A percentile compares a stretch with the other conserved stretches of the same genome.
Evolutionary conservation across 2,888 invertebrate genomes (phyloP).

Genomic region (Drosophila borealis): DNA sequence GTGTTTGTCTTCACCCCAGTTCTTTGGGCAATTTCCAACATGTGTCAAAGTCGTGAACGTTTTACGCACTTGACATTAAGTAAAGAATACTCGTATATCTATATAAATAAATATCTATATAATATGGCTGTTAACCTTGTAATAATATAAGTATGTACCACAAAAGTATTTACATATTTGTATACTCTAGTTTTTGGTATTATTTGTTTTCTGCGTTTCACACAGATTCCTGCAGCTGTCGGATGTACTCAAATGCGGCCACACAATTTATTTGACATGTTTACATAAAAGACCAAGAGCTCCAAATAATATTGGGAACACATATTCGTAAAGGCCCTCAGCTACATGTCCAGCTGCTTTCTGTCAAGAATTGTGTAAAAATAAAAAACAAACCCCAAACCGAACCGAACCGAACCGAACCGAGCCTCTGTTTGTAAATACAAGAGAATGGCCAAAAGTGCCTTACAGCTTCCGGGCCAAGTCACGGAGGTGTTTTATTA

Average conservation of each 20-base stretch:
- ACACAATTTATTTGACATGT: slow-evolving; percentile 70
- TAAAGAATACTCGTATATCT: slow-evolving; percentile 12
- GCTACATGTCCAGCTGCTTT: slow-evolving; percentile 56
- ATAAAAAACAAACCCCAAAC: slow-evolving; percentile 4
- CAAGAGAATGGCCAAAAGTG: slow-evolving; percentile 19
- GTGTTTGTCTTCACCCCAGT: slow-evolving; percentile 43
- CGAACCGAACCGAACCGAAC: neutral
- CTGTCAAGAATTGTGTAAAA: slow-evolving; percentile 54
- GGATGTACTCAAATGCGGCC: slow-evolving; percentile 44
- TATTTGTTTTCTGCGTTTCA: neutral
- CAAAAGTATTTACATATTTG: slow-evolving; percentile 20
- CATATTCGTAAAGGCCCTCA: slow-evolving; percentile 9
- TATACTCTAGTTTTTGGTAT: neutral
- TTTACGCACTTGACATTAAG: slow-evolving; percentile 64
- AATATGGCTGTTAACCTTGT: slow-evolving; percentile 56
- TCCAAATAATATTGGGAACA: slow-evolving; percentile 37
- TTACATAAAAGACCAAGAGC: slow-evolving; percentile 53
- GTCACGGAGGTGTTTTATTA: slow-evolving; percentile 14
- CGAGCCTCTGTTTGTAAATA: slow-evolving; percentile 29
- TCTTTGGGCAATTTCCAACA: slow-evolving; percentile 50
- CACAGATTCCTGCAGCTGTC: slow-evolving; percentile 73
- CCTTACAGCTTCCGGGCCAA: slow-evolving; percentile 52
- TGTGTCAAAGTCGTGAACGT: slow-evolving; percentile 60
- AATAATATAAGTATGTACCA: slow-evolving; percentile 25
- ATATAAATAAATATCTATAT: slow-evolving; percentile 1